Evolutionary conservation across 2,113 vertebrate species (phyloP).

Genomic region (Amia ocellicauda): DNA sequence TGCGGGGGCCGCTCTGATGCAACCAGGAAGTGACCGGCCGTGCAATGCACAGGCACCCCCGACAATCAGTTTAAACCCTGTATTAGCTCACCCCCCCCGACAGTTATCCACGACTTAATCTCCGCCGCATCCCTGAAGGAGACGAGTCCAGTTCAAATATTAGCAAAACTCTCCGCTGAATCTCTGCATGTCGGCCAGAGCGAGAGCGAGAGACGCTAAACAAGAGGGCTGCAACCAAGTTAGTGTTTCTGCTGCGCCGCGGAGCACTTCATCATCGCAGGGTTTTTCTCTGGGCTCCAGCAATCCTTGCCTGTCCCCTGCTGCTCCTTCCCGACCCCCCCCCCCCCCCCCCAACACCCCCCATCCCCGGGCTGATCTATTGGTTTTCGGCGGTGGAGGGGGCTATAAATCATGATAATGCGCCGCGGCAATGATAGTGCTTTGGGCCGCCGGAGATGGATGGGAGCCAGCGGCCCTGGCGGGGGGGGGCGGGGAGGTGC

Average conservation of each 20-base stretch:
- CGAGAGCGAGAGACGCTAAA: too few relatives aligned
- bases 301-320: constrained; percentile 52
- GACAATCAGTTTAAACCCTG: too few relatives aligned
- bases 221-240: too few relatives aligned
- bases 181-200: too few relatives aligned
- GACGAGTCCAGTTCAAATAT: background rate
- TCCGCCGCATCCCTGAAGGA: too few relatives aligned
- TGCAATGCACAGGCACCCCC: too few relatives aligned
- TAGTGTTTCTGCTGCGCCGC: constrained; percentile 42
- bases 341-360: constrained; percentile 30
- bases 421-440: constrained; percentile 68
- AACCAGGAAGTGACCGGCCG: too few relatives aligned
- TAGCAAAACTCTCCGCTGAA: too few relatives aligned
- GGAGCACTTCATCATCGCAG: constrained; percentile 69
- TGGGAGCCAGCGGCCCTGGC: constrained; percentile 69
- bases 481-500: constrained; percentile 32
- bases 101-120: too few relatives aligned
- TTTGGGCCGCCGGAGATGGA: constrained; percentile 74
- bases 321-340: constrained; percentile 55
- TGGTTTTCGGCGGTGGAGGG: constrained; percentile 68
- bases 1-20: too few relatives aligned
- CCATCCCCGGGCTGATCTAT: constrained; percentile 76
- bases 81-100: too few relatives aligned
- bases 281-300: constrained; percentile 57
- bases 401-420: constrained; percentile 82